Evolutionary conservation across 2,888 invertebrate genomes (phyloP).

Genomic region (Hanleya hanleyi): DNA sequence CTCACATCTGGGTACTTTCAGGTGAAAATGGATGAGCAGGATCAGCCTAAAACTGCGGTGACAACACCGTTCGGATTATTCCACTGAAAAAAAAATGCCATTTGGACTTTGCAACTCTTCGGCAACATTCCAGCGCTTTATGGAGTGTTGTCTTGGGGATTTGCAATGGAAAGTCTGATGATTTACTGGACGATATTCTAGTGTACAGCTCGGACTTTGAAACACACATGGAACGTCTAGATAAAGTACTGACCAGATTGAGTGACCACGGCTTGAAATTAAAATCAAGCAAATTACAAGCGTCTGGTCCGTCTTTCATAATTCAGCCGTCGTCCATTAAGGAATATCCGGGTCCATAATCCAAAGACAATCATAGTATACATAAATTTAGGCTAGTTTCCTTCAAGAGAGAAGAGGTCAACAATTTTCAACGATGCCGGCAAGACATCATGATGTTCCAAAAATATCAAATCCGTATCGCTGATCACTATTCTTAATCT

Average conservation of each 20-base stretch:
- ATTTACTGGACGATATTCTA: conserved; percentile 45
- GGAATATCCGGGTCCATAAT: no score
- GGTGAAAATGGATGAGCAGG: conserved; percentile 31
- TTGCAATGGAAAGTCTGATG: conserved; percentile 24
- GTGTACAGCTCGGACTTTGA: conserved; percentile 34
- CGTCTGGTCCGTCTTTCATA: no score
- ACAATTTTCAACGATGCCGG: no score
- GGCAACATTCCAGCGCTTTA: conserved; percentile 41
- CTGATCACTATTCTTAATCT: no score
- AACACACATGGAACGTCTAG: conserved; percentile 28
- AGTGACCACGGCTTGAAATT: conserved; percentile 40
- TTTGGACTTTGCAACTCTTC: conserved; percentile 42
- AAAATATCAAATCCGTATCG: no score
- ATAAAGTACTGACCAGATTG: conserved; percentile 38
- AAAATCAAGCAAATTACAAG: conserved; percentile 45
- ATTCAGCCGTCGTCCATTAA: no score
- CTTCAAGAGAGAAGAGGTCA: no score
- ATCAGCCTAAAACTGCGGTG: conserved; percentile 42
- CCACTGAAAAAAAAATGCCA: conserved; percentile 34
- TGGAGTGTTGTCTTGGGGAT: conserved; percentile 35
- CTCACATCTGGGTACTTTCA: conserved; percentile 46
- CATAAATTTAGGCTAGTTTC: no score
- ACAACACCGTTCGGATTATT: conserved; percentile 29
- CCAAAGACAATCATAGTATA: no score
- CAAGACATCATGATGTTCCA: no score